Evolutionary conservation across 1,140 invertebrate genomes (phyloP).

Genomic region (Drosophila triauraria): DNA sequence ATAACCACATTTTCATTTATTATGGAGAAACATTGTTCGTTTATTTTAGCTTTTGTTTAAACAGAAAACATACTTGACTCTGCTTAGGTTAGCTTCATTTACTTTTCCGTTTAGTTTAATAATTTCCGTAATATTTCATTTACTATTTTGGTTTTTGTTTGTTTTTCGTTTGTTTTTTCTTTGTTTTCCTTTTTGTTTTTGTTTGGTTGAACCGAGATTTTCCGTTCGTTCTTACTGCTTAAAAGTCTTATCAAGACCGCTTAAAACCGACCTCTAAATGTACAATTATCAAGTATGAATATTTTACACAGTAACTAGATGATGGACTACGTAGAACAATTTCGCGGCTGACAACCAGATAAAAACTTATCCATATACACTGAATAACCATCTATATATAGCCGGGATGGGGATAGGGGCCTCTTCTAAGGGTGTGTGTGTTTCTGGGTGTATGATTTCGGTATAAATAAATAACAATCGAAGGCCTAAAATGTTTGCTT

Average conservation of each 20-base stretch:
- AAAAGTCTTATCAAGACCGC: conserved; percentile 81
- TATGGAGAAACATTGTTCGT: conserved; percentile 79
- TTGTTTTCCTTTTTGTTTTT: neutral
- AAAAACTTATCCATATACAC: conserved; percentile 73
- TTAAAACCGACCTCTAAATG: conserved; percentile 78
- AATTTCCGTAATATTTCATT: conserved; percentile 34
- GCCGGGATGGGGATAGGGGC: neutral
- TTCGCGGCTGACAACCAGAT: conserved; percentile 71
- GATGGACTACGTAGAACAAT: conserved; percentile 76
- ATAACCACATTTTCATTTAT: conserved; percentile 76
- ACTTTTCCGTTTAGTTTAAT: conserved; percentile 44
- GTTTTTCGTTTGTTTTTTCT: conserved; percentile 8
- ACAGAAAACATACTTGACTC: conserved; percentile 75
- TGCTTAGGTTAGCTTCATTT: conserved; percentile 49
- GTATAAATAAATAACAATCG: conserved; percentile 50
- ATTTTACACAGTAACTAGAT: conserved; percentile 75
- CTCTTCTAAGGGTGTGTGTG: neutral
- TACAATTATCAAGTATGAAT: conserved; percentile 74
- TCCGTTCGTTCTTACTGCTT: conserved; percentile 59
- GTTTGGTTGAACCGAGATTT: conserved; percentile 54
- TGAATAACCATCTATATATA: conserved; percentile 59
- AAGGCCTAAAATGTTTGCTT: conserved; percentile 39
- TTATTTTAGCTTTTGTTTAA: conserved; percentile 59
- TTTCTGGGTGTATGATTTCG: conserved; percentile 20
- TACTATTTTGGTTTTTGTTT: conserved; percentile 24